Percentiles rank a stretch among this genome's conserved stretches.
Evolutionary conservation across 2,888 invertebrate genomes (phyloP).

Genomic region (Harpagoxenus sublaevis): DNA sequence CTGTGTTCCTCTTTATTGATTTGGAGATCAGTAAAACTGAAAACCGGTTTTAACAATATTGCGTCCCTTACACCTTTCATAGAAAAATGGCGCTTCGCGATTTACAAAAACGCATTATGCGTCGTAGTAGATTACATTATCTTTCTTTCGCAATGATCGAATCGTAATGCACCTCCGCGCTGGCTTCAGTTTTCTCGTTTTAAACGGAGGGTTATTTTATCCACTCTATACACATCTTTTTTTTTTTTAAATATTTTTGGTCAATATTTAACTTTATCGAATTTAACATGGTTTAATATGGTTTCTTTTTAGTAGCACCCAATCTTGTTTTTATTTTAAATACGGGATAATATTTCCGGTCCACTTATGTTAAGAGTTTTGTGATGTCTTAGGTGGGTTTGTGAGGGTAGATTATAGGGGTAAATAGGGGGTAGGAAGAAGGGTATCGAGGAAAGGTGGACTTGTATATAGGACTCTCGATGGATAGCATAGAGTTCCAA

Average conservation of each 20-base stretch:
- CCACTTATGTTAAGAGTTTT: constrained; percentile 46
- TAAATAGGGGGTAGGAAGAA: constrained; percentile 11
- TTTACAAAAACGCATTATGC: background rate
- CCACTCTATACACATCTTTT: constrained; percentile 25
- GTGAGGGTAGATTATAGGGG: constrained; percentile 57
- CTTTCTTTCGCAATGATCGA: constrained; percentile 2
- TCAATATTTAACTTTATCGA: constrained; percentile 35
- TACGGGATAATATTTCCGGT: constrained; percentile 60
- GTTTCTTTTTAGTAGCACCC: constrained; percentile 38
- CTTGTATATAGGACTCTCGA: constrained; percentile 74
- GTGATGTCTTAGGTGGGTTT: constrained; percentile 65
- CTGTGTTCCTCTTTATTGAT: background rate
- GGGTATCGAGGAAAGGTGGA: constrained; percentile 54
- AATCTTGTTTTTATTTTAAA: constrained; percentile 61
- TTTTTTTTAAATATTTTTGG: background rate
- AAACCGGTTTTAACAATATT: constrained; percentile 64
- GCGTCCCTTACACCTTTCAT: constrained; percentile 63
- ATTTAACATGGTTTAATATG: constrained; percentile 32
- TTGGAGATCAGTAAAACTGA: constrained; percentile 60
- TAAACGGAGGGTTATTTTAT: constrained; percentile 24
- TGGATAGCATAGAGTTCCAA: constrained; percentile 86
- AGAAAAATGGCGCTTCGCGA: constrained; percentile 57
- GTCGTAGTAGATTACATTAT: background rate
- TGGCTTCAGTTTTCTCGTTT: constrained; percentile 49
- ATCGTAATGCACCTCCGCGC: constrained; percentile 53